A percentile compares a stretch with the other conserved stretches of the same genome.
These are phyloP conservation scores for Drosophila virilis DNA, from an alignment of 1,140 invertebrate species.

Conservation along the genomic window DNA sequence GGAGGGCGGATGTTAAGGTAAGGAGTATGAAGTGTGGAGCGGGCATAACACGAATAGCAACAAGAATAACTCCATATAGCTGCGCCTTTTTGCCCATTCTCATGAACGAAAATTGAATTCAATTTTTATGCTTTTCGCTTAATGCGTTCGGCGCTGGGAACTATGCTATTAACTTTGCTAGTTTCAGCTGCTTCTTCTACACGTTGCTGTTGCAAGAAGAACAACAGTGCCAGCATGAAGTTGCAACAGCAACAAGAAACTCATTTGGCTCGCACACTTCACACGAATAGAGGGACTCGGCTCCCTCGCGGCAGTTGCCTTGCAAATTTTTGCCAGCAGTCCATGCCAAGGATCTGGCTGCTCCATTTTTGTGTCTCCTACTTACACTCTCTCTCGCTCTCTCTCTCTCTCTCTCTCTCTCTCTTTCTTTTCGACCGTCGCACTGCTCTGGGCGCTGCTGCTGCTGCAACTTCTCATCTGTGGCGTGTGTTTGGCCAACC, in stretches of 20 bases:
- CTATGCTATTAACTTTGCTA: constrained; percentile 64
- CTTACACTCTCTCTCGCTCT: not conserved
- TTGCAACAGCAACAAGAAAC: constrained; percentile 26
- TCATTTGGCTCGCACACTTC: constrained; percentile 60
- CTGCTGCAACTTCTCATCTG: not conserved
- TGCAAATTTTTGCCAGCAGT: constrained; percentile 29
- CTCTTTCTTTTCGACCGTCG: not conserved
- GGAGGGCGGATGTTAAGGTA: not conserved
- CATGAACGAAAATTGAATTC: constrained; percentile 69
- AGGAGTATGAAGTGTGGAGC: not conserved
- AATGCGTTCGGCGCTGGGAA: constrained; percentile 57
- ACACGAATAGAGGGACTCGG: constrained; percentile 24
- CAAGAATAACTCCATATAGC: constrained; percentile 44
- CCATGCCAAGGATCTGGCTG: constrained; percentile 44
- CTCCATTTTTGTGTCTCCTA: constrained; percentile 26
- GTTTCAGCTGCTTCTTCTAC: constrained; percentile 8
- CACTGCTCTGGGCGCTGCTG: not conserved
- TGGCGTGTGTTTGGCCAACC: constrained; percentile 9
- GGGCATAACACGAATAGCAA: constrained; percentile 33
- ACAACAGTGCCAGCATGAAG: constrained; percentile 11
- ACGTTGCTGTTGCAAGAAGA: constrained; percentile 15
- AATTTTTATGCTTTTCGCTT: constrained; percentile 58
- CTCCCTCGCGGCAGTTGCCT: constrained; percentile 19
- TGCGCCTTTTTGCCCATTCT: constrained; percentile 19
- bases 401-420: too few relatives aligned